Evolutionary conservation across 2,113 vertebrate genomes (phyloP).

Genomic region (Carassius auratus): DNA sequence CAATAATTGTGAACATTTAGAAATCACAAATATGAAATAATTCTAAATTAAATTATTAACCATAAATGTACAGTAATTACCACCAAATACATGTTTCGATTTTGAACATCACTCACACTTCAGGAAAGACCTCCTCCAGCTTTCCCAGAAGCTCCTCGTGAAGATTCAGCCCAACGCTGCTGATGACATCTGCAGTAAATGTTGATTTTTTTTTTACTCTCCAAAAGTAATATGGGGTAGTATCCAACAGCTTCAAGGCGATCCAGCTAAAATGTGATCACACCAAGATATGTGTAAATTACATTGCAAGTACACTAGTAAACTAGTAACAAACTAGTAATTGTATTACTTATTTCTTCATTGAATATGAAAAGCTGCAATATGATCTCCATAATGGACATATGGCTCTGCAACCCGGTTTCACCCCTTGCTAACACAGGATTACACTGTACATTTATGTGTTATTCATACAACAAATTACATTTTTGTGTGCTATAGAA

Average conservation of each 20-base stretch:
- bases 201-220: neutral
- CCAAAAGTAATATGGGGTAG: constrained; percentile 21
- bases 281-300: constrained; percentile 16
- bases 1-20: constrained; percentile 16
- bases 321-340: constrained; percentile 12
- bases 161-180: constrained; percentile 16
- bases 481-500: neutral
- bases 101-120: constrained; percentile 17
- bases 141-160: neutral
- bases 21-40: constrained; percentile 20
- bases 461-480: constrained; percentile 8
- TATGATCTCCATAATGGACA: constrained; percentile 22
- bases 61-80: constrained; percentile 25
- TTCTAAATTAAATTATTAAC: constrained; percentile 18
- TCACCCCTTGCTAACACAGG: constrained; percentile 11
- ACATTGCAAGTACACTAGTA: constrained; percentile 15
- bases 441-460: constrained; percentile 9
- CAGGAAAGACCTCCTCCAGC: constrained; percentile 16
- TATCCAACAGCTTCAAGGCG: constrained; percentile 12
- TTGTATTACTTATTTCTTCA: neutral
- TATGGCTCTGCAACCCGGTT: constrained; percentile 14
- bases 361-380: constrained; percentile 20
- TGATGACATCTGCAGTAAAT: constrained; percentile 20
- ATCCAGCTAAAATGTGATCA: constrained; percentile 17
- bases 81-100: constrained; percentile 10